Conservation (phyloP, 2,797 vertebrate species). For the Helicolenus hilgendorfi region DNA sequence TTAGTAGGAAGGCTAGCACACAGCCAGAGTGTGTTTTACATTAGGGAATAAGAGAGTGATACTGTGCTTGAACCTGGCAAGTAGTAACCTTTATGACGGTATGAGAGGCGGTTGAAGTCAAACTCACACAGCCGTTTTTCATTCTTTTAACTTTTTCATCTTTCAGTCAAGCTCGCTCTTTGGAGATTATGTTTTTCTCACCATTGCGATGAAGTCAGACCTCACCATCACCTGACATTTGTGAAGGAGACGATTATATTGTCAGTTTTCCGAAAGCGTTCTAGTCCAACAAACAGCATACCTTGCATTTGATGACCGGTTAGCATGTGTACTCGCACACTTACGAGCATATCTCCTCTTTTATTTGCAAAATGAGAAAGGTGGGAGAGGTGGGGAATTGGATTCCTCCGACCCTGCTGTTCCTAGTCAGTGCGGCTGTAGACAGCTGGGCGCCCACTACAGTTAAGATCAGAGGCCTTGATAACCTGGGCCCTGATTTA, state of each 20-base stretch:
- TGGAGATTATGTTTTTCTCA: slow-evolving; percentile 73
- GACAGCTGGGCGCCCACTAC: slow-evolving; percentile 98
- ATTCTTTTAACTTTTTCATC: slow-evolving; percentile 83
- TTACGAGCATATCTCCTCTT: slow-evolving; percentile 82
- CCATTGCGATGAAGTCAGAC: slow-evolving; percentile 44
- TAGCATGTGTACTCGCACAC: slow-evolving; percentile 59
- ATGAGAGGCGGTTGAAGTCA: slow-evolving; percentile 82
- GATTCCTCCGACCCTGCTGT: slow-evolving; percentile 96
- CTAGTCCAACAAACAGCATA: slow-evolving; percentile 43
- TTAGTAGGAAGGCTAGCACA: slow-evolving; percentile 42
- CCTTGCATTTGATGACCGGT: slow-evolving; percentile 59
- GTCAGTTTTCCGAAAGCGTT: slow-evolving; percentile 27
- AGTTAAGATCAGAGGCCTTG: slow-evolving; percentile 98
- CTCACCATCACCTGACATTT: slow-evolving; percentile 40
- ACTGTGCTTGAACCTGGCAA: slow-evolving; percentile 88
- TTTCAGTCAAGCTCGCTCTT: slow-evolving; percentile 61
- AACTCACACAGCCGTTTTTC: slow-evolving; percentile 86
- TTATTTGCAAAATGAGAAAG: slow-evolving; percentile 88
- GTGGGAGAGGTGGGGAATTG: slow-evolving; percentile 88
- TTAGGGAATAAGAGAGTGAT: slow-evolving; percentile 85
- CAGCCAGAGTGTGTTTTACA: slow-evolving; percentile 84
- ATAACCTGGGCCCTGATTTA: slow-evolving; percentile 98
- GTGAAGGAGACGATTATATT: slow-evolving; percentile 29
- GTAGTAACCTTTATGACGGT: slow-evolving; percentile 87
- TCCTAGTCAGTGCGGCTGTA: slow-evolving; percentile 92